Base-by-base conservation (phyloP, 2,113 vertebrate species). In the Girardinichthys multiradiatus region DNA sequence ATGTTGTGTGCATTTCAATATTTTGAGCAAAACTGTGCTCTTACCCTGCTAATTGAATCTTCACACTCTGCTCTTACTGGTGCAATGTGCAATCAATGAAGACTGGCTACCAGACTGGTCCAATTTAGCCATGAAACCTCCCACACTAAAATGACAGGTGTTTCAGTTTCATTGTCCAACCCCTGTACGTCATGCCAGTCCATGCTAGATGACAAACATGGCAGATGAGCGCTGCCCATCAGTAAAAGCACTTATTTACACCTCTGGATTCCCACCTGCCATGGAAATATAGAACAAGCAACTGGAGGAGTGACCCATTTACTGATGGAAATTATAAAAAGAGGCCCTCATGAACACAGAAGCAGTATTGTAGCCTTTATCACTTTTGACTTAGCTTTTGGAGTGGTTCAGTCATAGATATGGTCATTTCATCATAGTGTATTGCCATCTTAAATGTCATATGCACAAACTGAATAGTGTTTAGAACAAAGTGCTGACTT, bases 231-330 rank as follows among this genome's bases (percentile, higher is more conserved):
- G 71, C 12, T 31, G 69, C 69, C 78, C 79, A 21, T 72, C 65
- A 14, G 62, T 70, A 83, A 39, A 2, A 62, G 70, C 45, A 79
- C 76, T 29, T 69, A 85, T 85, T 74, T 68, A 80, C 39, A 74
- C 45, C 27, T 72, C 69, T 48, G 71, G 74, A 78, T 77, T 24
- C 65, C 73, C 60, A 82, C 63, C 71, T 79, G 85, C 82, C 87
- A 88, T 90, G 88, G 83, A 92, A 89, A 90, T 84, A 76, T 76
- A 87, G 51, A 77, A 83, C 80, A 35, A 80, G 48, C 62, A 77
- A 76, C 80, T 76, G 68, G 57, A 85, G 73, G 68, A 67, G 37
- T 29, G 70, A 77, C 61, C n/a, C 57, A 64, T 62, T 57, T 84
- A 72, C 73, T 75, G 77, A 81, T 57, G 74, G 19, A 70, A 39